Percentiles rank a stretch among this genome's conserved stretches.
Conservation (phyloP, 2,797 vertebrate genomes). For the Remorina albescens region DNA sequence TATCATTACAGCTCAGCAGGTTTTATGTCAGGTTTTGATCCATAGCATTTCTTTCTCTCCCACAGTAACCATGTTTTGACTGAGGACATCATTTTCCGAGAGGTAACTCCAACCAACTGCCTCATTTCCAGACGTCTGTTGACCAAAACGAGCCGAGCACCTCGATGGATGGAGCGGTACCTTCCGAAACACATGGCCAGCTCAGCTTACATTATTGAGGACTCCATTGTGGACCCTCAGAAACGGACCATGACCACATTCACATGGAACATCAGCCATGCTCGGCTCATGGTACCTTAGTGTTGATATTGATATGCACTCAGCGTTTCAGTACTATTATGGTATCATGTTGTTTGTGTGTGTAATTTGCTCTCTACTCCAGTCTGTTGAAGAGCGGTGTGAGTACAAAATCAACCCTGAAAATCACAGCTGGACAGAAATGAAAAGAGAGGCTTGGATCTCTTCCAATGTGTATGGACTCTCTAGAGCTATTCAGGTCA, state of each 20-base stretch:
- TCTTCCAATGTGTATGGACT: constrained; percentile 93
- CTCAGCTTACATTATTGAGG: constrained; percentile 96
- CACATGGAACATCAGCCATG: constrained; percentile 98
- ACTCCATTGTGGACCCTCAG: constrained; percentile 95
- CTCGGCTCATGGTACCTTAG: constrained; percentile 90
- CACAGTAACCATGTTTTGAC: constrained; percentile 96
- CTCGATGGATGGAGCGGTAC: constrained; percentile 94
- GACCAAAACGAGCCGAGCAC: constrained; percentile 96
- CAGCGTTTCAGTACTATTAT: background rate
- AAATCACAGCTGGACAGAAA: constrained; percentile 93
- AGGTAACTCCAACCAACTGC: constrained; percentile 93
- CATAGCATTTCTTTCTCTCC: background rate
- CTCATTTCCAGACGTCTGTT: constrained; percentile 94
- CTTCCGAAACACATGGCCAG: constrained; percentile 93
- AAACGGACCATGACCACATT: constrained; percentile 94
- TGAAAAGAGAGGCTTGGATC: constrained; percentile 96
- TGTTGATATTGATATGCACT: background rate
- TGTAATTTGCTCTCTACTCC: background rate
- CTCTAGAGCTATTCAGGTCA: constrained; percentile 95
- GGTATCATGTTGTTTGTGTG: constrained; percentile 30
- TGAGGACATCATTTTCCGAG: constrained; percentile 95
- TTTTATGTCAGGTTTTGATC: background rate
- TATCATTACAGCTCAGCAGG: too few species aligned
- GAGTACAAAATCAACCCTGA: constrained; percentile 90
- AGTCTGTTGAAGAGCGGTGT: constrained; percentile 96